Conservation (phyloP, 2,888 invertebrate species). For the Neria commutata region DNA sequence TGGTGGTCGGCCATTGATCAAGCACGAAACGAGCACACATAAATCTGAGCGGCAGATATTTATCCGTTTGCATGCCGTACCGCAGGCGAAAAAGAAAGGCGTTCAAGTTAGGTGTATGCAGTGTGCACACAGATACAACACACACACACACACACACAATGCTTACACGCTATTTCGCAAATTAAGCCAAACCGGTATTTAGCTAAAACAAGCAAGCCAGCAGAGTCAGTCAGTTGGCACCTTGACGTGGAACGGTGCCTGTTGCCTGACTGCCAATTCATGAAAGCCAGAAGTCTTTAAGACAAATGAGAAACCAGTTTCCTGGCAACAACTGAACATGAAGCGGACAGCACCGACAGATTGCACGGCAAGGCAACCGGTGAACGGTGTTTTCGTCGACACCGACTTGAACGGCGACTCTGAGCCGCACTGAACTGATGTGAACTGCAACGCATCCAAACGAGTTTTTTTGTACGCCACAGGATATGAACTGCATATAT, state of each 20-base stretch:
- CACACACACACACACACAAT: background rate
- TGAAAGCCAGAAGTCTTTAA: constrained; percentile 3
- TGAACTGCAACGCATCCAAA: too few relatives aligned
- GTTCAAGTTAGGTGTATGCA: background rate
- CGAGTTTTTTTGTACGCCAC: background rate
- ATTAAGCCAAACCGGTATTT: constrained; percentile 1
- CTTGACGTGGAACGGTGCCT: background rate
- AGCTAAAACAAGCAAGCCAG: background rate
- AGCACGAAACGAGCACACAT: background rate
- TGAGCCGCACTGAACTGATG: background rate
- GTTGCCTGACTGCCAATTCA: too few relatives aligned
- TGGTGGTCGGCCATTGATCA: background rate
- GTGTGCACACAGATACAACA: background rate
- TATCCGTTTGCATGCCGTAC: background rate
- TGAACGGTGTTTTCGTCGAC: constrained; percentile 7
- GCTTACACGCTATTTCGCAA: background rate
- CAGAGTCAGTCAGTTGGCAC: background rate
- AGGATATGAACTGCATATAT: too few relatives aligned
- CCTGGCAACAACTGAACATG: background rate
- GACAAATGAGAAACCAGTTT: background rate
- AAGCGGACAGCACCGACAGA: background rate
- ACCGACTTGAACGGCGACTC: background rate
- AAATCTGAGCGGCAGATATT: background rate
- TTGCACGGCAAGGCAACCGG: background rate
- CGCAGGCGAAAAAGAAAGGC: constrained; percentile 7